phyloP scores from a whole-genome alignment of 2,113 vertebrate genomes.

The Microtus oregoni region DNA sequence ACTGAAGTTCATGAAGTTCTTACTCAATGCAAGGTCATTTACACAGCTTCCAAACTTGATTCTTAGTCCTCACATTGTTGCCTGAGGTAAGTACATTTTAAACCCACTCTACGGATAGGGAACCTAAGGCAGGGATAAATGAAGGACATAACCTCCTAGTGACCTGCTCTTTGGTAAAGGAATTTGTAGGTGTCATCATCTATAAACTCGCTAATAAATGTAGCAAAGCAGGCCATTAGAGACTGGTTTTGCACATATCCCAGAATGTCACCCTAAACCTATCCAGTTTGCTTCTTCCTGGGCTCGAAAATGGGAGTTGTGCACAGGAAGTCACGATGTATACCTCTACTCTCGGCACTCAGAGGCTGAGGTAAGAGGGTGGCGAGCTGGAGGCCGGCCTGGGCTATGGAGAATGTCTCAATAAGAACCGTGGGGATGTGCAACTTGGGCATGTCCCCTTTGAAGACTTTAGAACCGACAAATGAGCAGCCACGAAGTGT shows the following conservation, averaged over 20 bases:
- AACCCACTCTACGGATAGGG: background rate
- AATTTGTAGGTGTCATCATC: background rate
- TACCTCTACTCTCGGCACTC: background rate
- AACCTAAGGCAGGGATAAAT: background rate
- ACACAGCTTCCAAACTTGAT: background rate
- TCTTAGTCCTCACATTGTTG: background rate
- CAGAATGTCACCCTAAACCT: background rate
- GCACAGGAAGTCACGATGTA: background rate
- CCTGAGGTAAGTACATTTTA: background rate
- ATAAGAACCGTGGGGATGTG: background rate
- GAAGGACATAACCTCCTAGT: background rate
- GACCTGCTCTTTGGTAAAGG: background rate
- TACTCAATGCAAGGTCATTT: background rate
- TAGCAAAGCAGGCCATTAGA: accelerated
- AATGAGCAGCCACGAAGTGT: accelerated
- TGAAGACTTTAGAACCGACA: background rate
- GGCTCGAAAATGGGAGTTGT: background rate
- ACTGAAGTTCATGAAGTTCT: background rate
- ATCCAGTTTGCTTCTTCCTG: background rate
- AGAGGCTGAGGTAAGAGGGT: background rate
- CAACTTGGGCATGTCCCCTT: background rate
- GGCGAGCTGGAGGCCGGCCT: background rate
- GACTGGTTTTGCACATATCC: background rate
- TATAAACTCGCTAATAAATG: background rate
- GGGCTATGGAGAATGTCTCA: background rate